Percentiles rank a stretch among this genome's conserved stretches.
Conservation (phyloP, 2,797 vertebrate species). For the Phaenicophaeus curvirostris region DNA sequence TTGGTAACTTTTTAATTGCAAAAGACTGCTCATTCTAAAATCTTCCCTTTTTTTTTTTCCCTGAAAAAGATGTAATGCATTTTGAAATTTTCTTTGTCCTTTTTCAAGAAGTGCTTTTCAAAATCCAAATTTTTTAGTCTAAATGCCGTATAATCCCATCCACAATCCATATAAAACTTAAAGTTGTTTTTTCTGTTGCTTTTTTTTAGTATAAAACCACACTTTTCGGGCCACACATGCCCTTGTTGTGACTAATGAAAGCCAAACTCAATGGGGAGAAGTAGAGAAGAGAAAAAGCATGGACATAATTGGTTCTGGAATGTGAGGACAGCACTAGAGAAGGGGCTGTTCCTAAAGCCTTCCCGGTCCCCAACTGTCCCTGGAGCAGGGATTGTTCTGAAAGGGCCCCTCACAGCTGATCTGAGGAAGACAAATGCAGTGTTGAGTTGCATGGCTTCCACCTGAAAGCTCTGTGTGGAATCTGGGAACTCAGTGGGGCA, state of each 20-base stretch:
- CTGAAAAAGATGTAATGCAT: background rate
- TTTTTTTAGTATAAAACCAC: background rate
- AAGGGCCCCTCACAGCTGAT: background rate
- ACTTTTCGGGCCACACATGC: background rate
- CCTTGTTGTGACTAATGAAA: background rate
- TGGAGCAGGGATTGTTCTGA: accelerated
- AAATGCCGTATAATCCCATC: no score
- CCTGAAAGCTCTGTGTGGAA: background rate
- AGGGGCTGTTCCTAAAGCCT: background rate
- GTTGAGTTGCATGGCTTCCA: background rate
- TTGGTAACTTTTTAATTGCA: background rate
- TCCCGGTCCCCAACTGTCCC: background rate
- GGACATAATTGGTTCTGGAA: background rate
- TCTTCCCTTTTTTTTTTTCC: background rate
- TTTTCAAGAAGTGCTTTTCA: background rate
- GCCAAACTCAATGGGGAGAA: background rate
- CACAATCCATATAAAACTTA: background rate
- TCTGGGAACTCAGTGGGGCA: conserved; percentile 10
- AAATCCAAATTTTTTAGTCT: accelerated
- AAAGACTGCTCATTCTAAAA: background rate
- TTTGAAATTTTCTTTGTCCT: background rate
- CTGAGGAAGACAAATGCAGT: accelerated
- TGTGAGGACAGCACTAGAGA: background rate
- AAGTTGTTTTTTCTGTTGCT: background rate
- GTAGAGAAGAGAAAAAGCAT: background rate